phyloP scores from a whole-genome alignment of 1,140 invertebrate species.

The Papilio machaon region DNA sequence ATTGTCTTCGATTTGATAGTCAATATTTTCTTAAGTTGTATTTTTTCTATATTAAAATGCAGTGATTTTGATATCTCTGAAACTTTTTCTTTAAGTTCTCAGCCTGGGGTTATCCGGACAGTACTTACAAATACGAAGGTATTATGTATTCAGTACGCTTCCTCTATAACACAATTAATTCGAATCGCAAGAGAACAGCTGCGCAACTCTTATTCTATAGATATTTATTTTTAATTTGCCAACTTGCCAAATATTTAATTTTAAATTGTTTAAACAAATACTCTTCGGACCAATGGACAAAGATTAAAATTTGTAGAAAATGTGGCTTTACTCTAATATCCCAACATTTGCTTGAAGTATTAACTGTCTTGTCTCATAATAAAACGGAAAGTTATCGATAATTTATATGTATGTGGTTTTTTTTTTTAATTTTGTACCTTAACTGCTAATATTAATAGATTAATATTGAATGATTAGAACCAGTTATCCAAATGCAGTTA shows the following conservation, averaged over 20 bases:
- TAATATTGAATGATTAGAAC: background rate
- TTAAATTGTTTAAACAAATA: background rate
- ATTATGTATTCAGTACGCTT: constrained; percentile 31
- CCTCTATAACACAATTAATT: constrained; percentile 32
- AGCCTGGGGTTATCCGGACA: background rate
- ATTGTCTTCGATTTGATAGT: background rate
- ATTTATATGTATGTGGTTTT: no score
- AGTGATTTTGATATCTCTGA: background rate
- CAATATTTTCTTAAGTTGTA: background rate
- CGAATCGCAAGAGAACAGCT: constrained; percentile 29
- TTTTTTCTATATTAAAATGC: background rate
- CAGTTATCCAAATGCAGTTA: constrained; percentile 19
- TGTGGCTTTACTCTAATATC: background rate
- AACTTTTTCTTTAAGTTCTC: background rate
- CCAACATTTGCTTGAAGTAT: no score
- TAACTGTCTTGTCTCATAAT: no score
- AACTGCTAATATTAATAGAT: background rate
- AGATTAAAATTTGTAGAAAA: background rate
- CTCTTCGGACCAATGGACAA: background rate
- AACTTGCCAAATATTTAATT: constrained; percentile 22
- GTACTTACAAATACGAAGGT: background rate
- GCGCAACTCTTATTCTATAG: constrained; percentile 17
- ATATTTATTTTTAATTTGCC: constrained; percentile 36
- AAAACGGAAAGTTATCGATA: no score
- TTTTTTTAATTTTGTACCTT: no score